These are phyloP conservation scores for Petrocephalus zakoni DNA, from an alignment of 2,113 vertebrate genomes.

Conservation along the genomic window DNA sequence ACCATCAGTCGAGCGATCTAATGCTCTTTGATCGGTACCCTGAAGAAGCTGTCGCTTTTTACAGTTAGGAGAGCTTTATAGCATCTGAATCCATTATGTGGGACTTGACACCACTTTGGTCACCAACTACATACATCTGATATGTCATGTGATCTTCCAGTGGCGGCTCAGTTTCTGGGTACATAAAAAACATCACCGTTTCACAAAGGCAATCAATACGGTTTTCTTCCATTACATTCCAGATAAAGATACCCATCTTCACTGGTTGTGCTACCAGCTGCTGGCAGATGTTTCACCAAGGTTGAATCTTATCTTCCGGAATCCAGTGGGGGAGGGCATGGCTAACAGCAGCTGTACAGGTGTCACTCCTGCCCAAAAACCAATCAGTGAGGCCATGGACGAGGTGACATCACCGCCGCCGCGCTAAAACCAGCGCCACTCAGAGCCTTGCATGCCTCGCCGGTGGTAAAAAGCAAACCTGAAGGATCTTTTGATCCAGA, in stretches of 20 bases:
- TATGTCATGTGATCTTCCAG: not conserved
- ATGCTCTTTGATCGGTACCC: not conserved
- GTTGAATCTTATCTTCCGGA: not conserved
- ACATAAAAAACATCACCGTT: not conserved
- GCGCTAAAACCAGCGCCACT: not conserved
- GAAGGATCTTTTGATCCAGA: slow-evolving; percentile 6
- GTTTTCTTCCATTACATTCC: not conserved
- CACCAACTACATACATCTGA: not conserved
- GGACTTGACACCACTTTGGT: not conserved
- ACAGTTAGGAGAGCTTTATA: not conserved
- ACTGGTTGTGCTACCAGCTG: not conserved
- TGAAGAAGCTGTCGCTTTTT: not conserved
- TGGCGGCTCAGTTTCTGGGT: not conserved
- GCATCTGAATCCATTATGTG: not conserved
- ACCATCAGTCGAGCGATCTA: not conserved
- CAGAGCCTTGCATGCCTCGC: not conserved
- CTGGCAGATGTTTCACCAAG: not conserved
- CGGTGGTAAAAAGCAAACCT: not conserved
- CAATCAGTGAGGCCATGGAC: not conserved
- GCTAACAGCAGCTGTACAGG: not conserved
- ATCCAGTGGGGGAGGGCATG: not conserved
- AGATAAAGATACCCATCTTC: slow-evolving; percentile 4
- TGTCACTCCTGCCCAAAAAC: not conserved
- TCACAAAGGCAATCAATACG: not conserved
- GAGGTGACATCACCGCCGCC: not conserved